These are phyloP conservation scores for Fulmarus glacialis DNA, from an alignment of 2,113 vertebrate genomes.

Conservation along the genomic window DNA sequence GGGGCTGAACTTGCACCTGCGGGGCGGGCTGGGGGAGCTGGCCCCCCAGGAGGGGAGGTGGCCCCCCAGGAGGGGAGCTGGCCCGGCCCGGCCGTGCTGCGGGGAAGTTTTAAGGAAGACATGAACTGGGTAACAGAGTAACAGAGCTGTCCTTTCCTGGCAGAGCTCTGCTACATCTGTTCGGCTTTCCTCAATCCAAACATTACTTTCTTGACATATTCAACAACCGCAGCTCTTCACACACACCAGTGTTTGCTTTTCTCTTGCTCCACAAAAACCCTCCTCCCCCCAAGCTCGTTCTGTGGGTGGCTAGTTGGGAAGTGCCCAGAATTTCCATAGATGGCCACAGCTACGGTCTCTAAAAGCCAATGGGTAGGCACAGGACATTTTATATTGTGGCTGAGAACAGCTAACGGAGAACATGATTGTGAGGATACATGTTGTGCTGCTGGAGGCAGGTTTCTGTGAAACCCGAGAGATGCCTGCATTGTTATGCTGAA, in stretches of 20 bases:
- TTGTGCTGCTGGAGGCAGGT: not conserved
- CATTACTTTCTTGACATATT: slow-evolving; percentile 28
- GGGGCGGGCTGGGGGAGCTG: not conserved
- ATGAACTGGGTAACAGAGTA: not conserved
- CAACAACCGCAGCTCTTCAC: not conserved
- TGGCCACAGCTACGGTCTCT: not conserved
- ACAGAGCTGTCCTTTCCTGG: not conserved
- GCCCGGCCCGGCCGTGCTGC: rapidly evolving
- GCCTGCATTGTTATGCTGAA: not conserved
- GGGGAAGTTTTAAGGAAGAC: not conserved
- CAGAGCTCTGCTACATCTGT: not conserved
- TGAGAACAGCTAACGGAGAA: not conserved
- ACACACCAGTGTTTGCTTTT: slow-evolving; percentile 14
- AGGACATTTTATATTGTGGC: not conserved
- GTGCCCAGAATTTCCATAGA: not conserved
- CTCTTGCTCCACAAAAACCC: not conserved
- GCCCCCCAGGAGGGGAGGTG: not conserved
- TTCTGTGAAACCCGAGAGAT: not conserved
- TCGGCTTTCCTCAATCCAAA: slow-evolving; percentile 28
- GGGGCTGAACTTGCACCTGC: rapidly evolving
- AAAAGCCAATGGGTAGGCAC: not conserved
- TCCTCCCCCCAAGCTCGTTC: not conserved
- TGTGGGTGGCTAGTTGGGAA: not conserved
- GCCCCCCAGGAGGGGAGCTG: not conserved
- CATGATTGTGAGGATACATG: not conserved